Conservation (phyloP, 2,888 invertebrate species). For the Ligdia adustata region DNA sequence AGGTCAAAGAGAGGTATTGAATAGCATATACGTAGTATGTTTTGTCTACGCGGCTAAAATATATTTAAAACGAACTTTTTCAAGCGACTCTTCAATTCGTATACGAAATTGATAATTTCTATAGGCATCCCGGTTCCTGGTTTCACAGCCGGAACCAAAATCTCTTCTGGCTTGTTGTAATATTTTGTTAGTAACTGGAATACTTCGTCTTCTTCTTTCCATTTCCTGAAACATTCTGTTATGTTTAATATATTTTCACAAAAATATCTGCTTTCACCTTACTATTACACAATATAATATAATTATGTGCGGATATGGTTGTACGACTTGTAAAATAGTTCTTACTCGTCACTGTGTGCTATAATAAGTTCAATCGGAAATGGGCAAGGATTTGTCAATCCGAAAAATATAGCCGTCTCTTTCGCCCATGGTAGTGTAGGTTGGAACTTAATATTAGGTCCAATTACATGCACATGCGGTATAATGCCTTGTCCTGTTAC, state of each 20-base stretch:
- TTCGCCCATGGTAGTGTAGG: slow-evolving; percentile 86
- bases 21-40: too few species aligned
- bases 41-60: too few species aligned
- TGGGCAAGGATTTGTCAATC: slow-evolving; percentile 85
- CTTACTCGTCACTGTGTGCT: slow-evolving; percentile 87
- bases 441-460: slow-evolving; percentile 81
- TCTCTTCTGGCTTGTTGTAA: slow-evolving; percentile 73
- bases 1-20: too few species aligned
- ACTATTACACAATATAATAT: too few species aligned
- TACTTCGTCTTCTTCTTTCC: slow-evolving; percentile 72
- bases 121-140: slow-evolving; percentile 62
- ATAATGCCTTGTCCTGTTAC: slow-evolving; percentile 81
- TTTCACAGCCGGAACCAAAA: slow-evolving; percentile 64
- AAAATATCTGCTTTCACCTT: not conserved
- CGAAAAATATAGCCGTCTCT: slow-evolving; percentile 83
- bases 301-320: too few species aligned
- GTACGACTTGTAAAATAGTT: too few species aligned
- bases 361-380: slow-evolving; percentile 88
- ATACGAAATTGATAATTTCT: slow-evolving; percentile 59
- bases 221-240: slow-evolving; percentile 51
- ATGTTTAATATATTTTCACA: not conserved
- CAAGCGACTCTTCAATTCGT: slow-evolving; percentile 53
- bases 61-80: slow-evolving; percentile 49
- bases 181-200: slow-evolving; percentile 66
- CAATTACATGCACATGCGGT: slow-evolving; percentile 78